Conservation (phyloP, 2,888 invertebrate species). For the Andrena haemorrhoa region DNA sequence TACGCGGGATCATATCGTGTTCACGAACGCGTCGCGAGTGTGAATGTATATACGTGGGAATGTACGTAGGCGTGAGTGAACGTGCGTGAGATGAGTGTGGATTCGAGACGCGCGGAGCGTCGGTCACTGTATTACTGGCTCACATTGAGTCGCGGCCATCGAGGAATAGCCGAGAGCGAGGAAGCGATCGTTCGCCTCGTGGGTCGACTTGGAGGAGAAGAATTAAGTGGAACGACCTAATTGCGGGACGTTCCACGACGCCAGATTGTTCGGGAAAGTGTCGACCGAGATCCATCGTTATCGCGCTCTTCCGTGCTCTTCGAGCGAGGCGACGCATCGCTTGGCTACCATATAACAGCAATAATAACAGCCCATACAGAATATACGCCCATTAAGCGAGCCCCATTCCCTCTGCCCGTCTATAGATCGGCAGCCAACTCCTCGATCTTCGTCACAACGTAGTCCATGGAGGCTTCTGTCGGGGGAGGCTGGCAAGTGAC, state of each 20-base stretch:
- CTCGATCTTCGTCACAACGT: slow-evolving; percentile 89
- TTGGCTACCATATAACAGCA: slow-evolving; percentile 28
- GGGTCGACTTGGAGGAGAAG: background rate
- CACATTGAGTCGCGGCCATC: slow-evolving; percentile 77
- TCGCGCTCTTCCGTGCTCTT: background rate
- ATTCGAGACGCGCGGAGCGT: background rate
- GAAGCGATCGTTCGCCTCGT: slow-evolving; percentile 20
- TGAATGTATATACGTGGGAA: background rate
- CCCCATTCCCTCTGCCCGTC: background rate
- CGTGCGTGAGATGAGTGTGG: background rate
- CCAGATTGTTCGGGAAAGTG: background rate
- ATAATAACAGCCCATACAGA: slow-evolving; percentile 19
- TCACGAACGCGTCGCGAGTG: slow-evolving; percentile 52
- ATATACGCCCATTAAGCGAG: background rate
- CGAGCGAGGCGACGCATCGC: slow-evolving; percentile 15
- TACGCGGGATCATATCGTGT: slow-evolving; percentile 61
- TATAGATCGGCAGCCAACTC: slow-evolving; percentile 85
- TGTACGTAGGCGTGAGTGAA: background rate
- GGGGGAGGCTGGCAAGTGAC: slow-evolving; percentile 90
- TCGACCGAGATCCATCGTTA: background rate
- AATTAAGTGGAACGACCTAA: background rate
- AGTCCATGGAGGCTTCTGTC: slow-evolving; percentile 87
- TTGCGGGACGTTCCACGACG: background rate
- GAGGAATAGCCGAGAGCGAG: background rate
- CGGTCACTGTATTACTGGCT: slow-evolving; percentile 69